Percentiles rank a stretch among this genome's conserved stretches.
Conservation (phyloP, 1,140 invertebrate species). For the Sinonovacula constricta region DNA sequence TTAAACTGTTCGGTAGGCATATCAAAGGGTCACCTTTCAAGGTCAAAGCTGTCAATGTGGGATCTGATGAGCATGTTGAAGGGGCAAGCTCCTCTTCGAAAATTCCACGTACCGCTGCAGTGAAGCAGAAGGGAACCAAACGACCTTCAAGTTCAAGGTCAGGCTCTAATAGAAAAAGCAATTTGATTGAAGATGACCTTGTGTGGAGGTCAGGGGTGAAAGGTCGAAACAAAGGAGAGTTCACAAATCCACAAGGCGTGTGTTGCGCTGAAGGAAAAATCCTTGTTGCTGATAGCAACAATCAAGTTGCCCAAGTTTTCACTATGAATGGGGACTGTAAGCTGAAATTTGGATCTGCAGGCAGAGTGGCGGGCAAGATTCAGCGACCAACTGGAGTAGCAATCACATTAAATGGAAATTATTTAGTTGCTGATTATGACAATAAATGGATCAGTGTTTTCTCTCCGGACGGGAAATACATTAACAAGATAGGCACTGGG, state of each 20-base stretch:
- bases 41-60: conserved; percentile 66
- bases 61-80: conserved; percentile 59
- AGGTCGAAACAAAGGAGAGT: conserved; percentile 81
- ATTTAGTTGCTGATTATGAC: conserved; percentile 83
- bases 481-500: conserved; percentile 81
- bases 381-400: conserved; percentile 82
- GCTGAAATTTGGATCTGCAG: conserved; percentile 79
- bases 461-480: conserved; percentile 81
- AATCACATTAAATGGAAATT: conserved; percentile 80
- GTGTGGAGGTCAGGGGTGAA: conserved; percentile 78
- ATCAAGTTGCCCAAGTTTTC: conserved; percentile 81
- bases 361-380: conserved; percentile 80
- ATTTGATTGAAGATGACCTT: conserved; percentile 80
- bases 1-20: conserved; percentile 79
- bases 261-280: conserved; percentile 77
- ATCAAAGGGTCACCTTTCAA: conserved; percentile 80
- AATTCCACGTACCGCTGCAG: conserved; percentile 69
- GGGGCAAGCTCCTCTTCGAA: conserved; percentile 60
- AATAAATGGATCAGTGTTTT: conserved; percentile 83
- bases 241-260: conserved; percentile 82
- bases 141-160: conserved; percentile 78
- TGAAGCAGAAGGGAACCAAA: conserved; percentile 77
- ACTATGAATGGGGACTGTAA: conserved; percentile 73
- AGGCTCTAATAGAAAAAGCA: conserved; percentile 77
- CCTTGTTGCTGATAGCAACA: conserved; percentile 82